A percentile compares a stretch with the other conserved stretches of the same genome.
These are phyloP conservation scores for Sycophaga agraensis DNA, from an alignment of 1,140 invertebrate genomes.

Conservation along the genomic window DNA sequence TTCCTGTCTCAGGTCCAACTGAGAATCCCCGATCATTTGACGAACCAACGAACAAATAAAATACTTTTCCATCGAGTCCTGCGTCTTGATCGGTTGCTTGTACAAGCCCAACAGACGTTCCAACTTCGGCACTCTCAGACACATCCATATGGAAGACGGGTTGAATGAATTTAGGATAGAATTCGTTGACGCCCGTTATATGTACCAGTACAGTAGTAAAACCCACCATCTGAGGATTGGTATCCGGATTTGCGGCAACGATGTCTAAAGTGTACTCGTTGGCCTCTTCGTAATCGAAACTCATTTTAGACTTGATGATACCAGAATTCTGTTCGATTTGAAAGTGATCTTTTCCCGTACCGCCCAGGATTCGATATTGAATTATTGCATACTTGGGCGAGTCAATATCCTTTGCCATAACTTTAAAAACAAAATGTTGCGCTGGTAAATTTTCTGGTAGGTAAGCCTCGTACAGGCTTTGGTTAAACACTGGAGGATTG, in stretches of 20 bases:
- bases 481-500: conserved; percentile 82
- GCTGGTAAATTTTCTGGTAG: conserved; percentile 81
- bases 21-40: conserved; percentile 90
- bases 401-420: conserved; percentile 83
- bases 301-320: conserved; percentile 71
- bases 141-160: conserved; percentile 91
- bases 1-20: conserved; percentile 81
- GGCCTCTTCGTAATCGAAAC: conserved; percentile 89
- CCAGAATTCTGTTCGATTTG: conserved; percentile 76
- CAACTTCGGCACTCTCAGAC: conserved; percentile 87
- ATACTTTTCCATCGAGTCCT: conserved; percentile 89
- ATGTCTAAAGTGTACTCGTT: conserved; percentile 77
- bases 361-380: conserved; percentile 81
- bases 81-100: conserved; percentile 89
- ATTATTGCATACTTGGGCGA: conserved; percentile 89
- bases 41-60: conserved; percentile 88
- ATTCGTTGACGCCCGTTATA: conserved; percentile 90
- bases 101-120: conserved; percentile 81
- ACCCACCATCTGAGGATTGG: conserved; percentile 68
- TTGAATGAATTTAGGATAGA: conserved; percentile 87
- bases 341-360: conserved; percentile 76
- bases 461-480: conserved; percentile 73
- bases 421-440: conserved; percentile 74
- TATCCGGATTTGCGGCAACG: conserved; percentile 85
- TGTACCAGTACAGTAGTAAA: conserved; percentile 73